A percentile compares a stretch with the other conserved stretches of the same genome.
phyloP scores from a whole-genome alignment of 2,113 vertebrate species.

The Pterocles orientalis region DNA sequence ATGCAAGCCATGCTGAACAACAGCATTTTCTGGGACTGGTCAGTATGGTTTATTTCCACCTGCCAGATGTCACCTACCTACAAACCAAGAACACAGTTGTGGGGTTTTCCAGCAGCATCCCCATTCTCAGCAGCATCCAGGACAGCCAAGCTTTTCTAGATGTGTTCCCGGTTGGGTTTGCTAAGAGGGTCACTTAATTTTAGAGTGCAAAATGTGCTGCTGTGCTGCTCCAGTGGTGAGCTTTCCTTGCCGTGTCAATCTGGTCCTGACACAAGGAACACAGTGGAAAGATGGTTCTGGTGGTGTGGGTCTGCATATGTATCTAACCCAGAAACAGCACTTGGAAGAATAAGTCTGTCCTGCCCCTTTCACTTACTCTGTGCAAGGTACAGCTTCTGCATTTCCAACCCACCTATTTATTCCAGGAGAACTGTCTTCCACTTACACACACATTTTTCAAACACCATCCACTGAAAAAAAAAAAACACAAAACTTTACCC shows the following conservation, averaged over 20 bases:
- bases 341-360: background rate
- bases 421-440: background rate
- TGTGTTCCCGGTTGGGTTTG: fast-evolving
- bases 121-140: background rate
- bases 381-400: background rate
- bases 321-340: background rate
- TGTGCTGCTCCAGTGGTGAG: background rate
- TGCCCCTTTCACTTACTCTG: background rate
- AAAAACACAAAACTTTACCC: background rate
- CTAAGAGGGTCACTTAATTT: background rate
- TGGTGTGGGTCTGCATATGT: background rate
- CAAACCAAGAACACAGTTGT: background rate
- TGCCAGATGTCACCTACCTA: background rate
- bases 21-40: background rate
- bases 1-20: background rate
- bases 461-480: background rate
- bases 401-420: background rate
- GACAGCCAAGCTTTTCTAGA: background rate
- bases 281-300: background rate
- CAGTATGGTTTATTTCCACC: background rate
- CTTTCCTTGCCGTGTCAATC: background rate
- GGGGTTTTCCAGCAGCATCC: background rate
- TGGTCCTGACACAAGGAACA: background rate
- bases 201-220: background rate
- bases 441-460: background rate